These are phyloP conservation scores for Columba livia DNA, from an alignment of 2,113 vertebrate genomes.

Conservation along the genomic window DNA sequence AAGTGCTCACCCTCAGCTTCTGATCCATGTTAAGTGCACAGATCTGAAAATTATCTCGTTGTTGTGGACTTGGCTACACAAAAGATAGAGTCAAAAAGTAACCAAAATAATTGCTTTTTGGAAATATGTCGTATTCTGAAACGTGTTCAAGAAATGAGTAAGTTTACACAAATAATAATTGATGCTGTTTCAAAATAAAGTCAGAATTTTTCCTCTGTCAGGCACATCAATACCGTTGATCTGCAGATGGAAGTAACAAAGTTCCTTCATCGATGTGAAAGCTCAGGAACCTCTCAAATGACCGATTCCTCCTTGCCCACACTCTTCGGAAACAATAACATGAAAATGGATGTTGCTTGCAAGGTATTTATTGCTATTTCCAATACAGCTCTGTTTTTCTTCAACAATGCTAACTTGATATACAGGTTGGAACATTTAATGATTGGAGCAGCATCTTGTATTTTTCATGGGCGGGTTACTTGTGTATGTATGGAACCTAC, in stretches of 20 bases:
- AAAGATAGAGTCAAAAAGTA: not conserved
- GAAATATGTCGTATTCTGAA: not conserved
- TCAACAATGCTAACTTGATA: not conserved
- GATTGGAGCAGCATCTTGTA: not conserved
- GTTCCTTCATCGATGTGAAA: constrained; percentile 92
- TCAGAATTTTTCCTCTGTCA: constrained; percentile 20
- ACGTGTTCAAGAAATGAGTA: not conserved
- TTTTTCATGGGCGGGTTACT: not conserved
- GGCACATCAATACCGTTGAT: constrained; percentile 96
- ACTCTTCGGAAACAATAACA: constrained; percentile 87
- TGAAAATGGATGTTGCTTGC: constrained; percentile 95
- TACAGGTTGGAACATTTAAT: not conserved
- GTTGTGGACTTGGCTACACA: not conserved
- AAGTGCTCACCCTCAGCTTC: not conserved
- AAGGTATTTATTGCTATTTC: constrained; percentile 75
- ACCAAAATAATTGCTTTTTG: not conserved
- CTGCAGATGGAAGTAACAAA: constrained; percentile 97
- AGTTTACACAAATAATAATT: not conserved
- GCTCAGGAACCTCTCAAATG: constrained; percentile 71
- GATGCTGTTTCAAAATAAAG: not conserved
- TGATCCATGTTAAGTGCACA: not conserved
- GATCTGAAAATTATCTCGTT: not conserved
- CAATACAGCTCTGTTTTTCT: not conserved
- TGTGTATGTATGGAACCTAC: not conserved
- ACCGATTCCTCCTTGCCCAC: constrained; percentile 79